Conservation (phyloP, 1,140 invertebrate genomes). For the Papilio glaucus region DNA sequence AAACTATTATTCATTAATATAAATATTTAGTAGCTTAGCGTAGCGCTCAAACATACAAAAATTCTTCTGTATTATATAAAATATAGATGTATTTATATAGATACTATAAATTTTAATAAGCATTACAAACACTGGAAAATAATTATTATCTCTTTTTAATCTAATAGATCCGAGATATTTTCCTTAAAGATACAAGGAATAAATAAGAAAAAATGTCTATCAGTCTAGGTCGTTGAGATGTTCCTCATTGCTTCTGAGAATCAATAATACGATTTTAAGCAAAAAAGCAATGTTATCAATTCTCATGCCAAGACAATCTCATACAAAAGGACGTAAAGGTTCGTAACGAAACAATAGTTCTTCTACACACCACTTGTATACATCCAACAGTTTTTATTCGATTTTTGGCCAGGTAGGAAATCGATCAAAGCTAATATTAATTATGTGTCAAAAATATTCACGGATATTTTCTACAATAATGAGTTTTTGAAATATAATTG, state of each 20-base stretch:
- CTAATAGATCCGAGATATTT: too few species aligned
- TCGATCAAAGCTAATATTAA: slow-evolving; percentile 54
- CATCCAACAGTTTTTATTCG: slow-evolving; percentile 44
- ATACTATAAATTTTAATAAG: too few species aligned
- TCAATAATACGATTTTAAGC: slow-evolving; percentile 37
- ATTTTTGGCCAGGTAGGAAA: slow-evolving; percentile 49
- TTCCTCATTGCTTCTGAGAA: not conserved
- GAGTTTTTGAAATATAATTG: not conserved
- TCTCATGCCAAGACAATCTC: not conserved
- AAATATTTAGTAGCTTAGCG: too few species aligned
- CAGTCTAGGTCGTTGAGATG: too few species aligned
- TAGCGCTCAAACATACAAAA: too few species aligned
- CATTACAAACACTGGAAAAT: too few species aligned
- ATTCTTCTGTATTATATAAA: too few species aligned
- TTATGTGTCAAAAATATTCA: slow-evolving; percentile 29
- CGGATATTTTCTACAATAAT: slow-evolving; percentile 16
- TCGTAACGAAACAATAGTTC: slow-evolving; percentile 73
- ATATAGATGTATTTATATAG: too few species aligned
- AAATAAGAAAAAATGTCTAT: too few species aligned
- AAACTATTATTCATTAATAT: too few species aligned
- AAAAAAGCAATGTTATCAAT: not conserved
- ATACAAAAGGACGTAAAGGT: slow-evolving; percentile 47
- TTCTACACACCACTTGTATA: slow-evolving; percentile 59
- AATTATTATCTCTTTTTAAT: too few species aligned
- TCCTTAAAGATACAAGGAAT: too few species aligned